Base-by-base conservation (phyloP, 2,888 invertebrate genomes). In the Drosophila anceps region DNA sequence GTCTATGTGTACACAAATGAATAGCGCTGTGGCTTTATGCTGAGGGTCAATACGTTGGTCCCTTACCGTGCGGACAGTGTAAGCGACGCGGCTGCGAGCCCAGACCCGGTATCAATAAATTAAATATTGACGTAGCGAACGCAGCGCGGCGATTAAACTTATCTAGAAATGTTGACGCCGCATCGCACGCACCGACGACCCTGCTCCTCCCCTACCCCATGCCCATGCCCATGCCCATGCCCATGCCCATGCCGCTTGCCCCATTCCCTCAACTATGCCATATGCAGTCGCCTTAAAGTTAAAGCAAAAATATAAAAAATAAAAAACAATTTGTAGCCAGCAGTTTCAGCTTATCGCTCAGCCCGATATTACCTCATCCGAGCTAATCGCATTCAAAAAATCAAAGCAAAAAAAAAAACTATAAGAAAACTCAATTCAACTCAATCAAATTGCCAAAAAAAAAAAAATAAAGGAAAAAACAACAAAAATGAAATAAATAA, bases 51-150 rank as follows among this genome's bases (percentile, higher is more conserved):
- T 69, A 60, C 69, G 65, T 61, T 60, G 51, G 31, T n/a, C 54
- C 51, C 37, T 62, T 62, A 43, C 65, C 51, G 41, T 31, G 44
- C 18, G 33, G 57, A 74, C 76, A 70, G 76, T 69, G 61, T 65
- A 59, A 51, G 15, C 24, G 48, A 37, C n/a, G 24, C 27, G 8
- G n/a, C 24, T 3, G 31, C 63, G 37, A 24, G 18, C 50, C 20
- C 31, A 33, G 41, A 68, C 58, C n/a, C 31, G 18, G 37, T 78
- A 60, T 73, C 60, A 65, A 68, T 76, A 81, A 77, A 79, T 68
- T 73, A 60, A 79, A 81, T 79, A 79, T 81, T 81, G 82, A 81
- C 81, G 69, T 54, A 65, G 76, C 53, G 37, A 59, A 58, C 72
- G 44, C 63, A 64, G 60, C 51, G 29, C 58, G 46, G 59, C 74